These are phyloP conservation scores for Nesidiocoris tenuis DNA, from an alignment of 2,888 invertebrate genomes.

Conservation along the genomic window DNA sequence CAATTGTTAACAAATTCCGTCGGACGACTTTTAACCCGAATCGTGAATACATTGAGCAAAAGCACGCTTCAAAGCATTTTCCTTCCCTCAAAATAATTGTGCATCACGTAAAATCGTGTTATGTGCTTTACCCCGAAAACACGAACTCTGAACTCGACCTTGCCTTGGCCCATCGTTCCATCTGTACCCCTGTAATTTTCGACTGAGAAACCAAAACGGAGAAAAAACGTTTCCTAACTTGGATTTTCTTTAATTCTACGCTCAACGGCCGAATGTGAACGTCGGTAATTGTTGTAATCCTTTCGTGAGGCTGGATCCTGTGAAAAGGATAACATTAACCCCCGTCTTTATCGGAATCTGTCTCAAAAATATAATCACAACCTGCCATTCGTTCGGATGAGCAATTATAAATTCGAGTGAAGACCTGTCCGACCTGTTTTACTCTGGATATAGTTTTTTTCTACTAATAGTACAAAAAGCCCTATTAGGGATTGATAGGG, in stretches of 20 bases:
- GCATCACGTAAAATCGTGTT: not conserved
- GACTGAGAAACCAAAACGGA: not conserved
- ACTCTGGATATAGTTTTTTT: not conserved
- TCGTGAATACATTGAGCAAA: not conserved
- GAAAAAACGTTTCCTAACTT: constrained; percentile 9
- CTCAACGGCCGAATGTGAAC: constrained; percentile 19
- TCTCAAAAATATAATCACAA: constrained; percentile 29
- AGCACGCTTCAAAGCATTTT: not conserved
- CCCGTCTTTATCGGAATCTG: constrained; percentile 10
- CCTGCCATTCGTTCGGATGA: constrained; percentile 9
- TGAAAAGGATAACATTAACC: not conserved
- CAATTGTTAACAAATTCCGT: no score
- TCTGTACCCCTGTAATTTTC: constrained; percentile 16
- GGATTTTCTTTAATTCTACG: constrained; percentile 8
- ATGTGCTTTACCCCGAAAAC: constrained; percentile 20
- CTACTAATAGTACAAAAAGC: no score
- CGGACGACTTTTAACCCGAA: no score
- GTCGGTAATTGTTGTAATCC: constrained; percentile 29
- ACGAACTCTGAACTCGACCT: constrained; percentile 6
- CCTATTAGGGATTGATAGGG: not conserved
- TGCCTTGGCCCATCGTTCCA: not conserved
- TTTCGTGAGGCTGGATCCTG: not conserved
- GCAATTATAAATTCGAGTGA: constrained; percentile 6
- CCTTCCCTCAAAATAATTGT: not conserved
- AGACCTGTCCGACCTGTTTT: not conserved